These are phyloP conservation scores for Drosophila teissieri DNA, from an alignment of 1,140 invertebrate species.

Conservation along the genomic window DNA sequence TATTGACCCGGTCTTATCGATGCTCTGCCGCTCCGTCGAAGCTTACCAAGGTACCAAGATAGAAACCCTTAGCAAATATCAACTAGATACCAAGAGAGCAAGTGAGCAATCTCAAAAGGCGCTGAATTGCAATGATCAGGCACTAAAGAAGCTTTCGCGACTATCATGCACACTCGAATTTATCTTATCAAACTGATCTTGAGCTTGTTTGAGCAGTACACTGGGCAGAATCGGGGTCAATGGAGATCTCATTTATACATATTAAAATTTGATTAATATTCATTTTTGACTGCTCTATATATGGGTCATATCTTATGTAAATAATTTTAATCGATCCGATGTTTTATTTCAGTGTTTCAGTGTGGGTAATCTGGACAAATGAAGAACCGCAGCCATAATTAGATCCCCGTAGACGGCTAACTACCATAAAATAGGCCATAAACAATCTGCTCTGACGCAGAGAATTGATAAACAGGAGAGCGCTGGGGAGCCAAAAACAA, in stretches of 20 bases:
- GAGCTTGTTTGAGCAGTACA: slow-evolving; percentile 49
- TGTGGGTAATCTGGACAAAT: slow-evolving; percentile 49
- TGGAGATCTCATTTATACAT: too few relatives aligned
- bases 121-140: slow-evolving; percentile 66
- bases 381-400: slow-evolving; percentile 19
- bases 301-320: background rate
- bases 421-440: slow-evolving; percentile 26
- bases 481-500: slow-evolving; percentile 6
- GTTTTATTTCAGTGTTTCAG: slow-evolving; percentile 69
- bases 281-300: too few relatives aligned
- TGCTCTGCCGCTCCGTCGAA: background rate
- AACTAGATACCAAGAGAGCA: background rate
- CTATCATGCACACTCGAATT: slow-evolving; percentile 53
- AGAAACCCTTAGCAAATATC: background rate
- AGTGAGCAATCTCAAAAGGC: slow-evolving; percentile 29
- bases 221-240: slow-evolving; percentile 35
- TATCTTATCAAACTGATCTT: slow-evolving; percentile 81
- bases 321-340: background rate
- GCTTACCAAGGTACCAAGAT: background rate
- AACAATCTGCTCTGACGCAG: slow-evolving; percentile 47
- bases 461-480: slow-evolving; percentile 1
- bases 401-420: slow-evolving; percentile 21
- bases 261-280: too few relatives aligned
- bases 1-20: slow-evolving; percentile 53
- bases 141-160: slow-evolving; percentile 47